These are phyloP conservation scores for Nibea albiflora DNA, from an alignment of 2,113 vertebrate species.

Conservation along the genomic window DNA sequence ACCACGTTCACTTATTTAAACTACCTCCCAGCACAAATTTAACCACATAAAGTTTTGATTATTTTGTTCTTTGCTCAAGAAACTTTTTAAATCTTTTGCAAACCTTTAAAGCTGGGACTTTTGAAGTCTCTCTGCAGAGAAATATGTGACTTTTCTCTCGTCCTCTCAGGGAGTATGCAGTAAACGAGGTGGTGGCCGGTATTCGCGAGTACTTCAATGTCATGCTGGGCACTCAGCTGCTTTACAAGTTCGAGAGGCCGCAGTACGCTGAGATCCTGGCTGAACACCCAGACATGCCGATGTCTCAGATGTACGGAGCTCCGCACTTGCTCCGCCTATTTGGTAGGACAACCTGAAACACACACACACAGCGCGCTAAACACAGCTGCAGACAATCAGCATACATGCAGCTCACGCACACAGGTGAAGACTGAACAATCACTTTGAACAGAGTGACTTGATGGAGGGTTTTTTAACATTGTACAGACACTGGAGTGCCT, in stretches of 20 bases:
- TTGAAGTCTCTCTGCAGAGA: not conserved
- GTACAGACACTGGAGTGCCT: not conserved
- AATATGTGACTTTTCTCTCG: not conserved
- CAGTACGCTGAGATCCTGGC: constrained; percentile 95
- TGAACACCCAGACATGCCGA: constrained; percentile 91
- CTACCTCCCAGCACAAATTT: not conserved
- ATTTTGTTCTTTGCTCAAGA: not conserved
- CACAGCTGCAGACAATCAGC: not conserved
- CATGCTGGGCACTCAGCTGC: constrained; percentile 96
- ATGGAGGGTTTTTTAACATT: not conserved
- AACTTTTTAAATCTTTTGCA: not conserved
- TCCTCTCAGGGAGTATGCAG: constrained; percentile 89
- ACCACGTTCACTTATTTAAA: not conserved
- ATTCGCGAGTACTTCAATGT: constrained; percentile 99
- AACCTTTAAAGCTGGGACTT: not conserved
- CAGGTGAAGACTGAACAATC: not conserved
- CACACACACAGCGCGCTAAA: not conserved
- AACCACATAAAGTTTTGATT: too few relatives aligned
- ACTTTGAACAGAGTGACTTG: not conserved
- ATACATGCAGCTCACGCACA: too few relatives aligned
- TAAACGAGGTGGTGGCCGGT: constrained; percentile 96
- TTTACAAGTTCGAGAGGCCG: constrained; percentile 98
- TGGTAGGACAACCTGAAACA: constrained; percentile 78
- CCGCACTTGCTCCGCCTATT: constrained; percentile 95
- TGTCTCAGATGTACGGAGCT: constrained; percentile 97